Conservation (phyloP, 2,888 invertebrate genomes). For the Deladenus siricidicola region DNA sequence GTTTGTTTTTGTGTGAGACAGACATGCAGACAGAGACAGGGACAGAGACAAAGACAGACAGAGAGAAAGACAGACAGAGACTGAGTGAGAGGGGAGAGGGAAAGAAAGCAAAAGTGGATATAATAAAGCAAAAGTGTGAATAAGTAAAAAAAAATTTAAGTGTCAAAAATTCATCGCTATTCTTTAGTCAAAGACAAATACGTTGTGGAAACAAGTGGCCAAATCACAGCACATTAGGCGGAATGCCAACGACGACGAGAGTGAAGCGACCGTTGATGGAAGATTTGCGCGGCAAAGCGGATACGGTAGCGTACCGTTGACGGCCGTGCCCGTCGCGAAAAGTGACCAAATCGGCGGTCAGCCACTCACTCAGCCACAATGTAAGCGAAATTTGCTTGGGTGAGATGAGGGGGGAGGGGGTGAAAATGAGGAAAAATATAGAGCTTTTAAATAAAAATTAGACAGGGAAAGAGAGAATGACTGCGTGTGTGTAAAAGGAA, state of each 20-base stretch:
- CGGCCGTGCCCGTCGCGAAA: neutral
- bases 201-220: constrained; percentile 29
- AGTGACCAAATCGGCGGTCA: neutral
- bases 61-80: too few relatives aligned
- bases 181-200: constrained; percentile 14
- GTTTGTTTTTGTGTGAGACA: too few relatives aligned
- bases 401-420: neutral
- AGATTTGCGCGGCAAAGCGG: constrained; percentile 2
- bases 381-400: neutral
- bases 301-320: constrained; percentile 2
- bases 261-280: neutral
- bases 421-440: too few relatives aligned
- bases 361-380: neutral
- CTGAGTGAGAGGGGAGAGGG: neutral
- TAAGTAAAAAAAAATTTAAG: neutral
- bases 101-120: neutral
- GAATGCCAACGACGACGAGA: neutral
- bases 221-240: constrained; percentile 19
- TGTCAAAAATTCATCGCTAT: neutral
- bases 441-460: too few relatives aligned
- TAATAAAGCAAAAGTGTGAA: neutral
- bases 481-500: constrained; percentile 5
- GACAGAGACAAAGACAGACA: too few relatives aligned
- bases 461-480: too few relatives aligned
- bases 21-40: too few relatives aligned